Evolutionary conservation across 2,888 invertebrate species (phyloP), one percentile per base, ranked within the genome.

Genomic region (Heliconius ethilla): DNA sequence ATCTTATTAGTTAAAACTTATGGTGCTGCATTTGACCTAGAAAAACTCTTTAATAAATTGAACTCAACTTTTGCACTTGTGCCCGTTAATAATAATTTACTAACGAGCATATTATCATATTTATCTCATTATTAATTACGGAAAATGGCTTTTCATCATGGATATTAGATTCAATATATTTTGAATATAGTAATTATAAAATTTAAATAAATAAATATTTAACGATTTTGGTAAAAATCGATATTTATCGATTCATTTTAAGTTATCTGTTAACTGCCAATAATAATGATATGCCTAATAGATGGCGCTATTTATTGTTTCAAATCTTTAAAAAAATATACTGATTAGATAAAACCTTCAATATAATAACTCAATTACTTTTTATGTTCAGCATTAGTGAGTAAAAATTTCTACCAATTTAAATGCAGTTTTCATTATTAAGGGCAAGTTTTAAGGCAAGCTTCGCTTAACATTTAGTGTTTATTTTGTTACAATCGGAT

Each of bases 171-270:
- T 51, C 51, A 51, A 51, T 15, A 51, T 51, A 59, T 59, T 59
- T 33, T 33, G 11, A 22, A 55, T n/a, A 25, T 10, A n/a, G n/a
- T 59, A n/a, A n/a, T 62, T n/a, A 62, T 25, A 62, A 62, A 25
- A 33, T 62, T 1, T 63, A 63, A 63, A 27, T 15, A 15, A 69
- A 45, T 25, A 55, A n/a, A 15, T 62, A 15, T 51, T 15, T 51
- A 70, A 63, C 76, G 76, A 76, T 76, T 27, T 45, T 62, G n/a
- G 0, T 11, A 15, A 70, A 33, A 70, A 70, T 76, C 76, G 76
- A 76, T 76, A 63, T 11, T 45, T 63, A n/a, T 25, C 45, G 45
- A 70, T 63, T 70, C 1, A 22, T 51, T 33, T 76, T 51, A n/a
- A 55, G 45, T 69, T 76, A 70, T 70, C 70, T 76, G 76, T 76